These are phyloP conservation scores for Cataglyphis altisquamis DNA, from an alignment of 2,888 invertebrate genomes.

Conservation along the genomic window DNA sequence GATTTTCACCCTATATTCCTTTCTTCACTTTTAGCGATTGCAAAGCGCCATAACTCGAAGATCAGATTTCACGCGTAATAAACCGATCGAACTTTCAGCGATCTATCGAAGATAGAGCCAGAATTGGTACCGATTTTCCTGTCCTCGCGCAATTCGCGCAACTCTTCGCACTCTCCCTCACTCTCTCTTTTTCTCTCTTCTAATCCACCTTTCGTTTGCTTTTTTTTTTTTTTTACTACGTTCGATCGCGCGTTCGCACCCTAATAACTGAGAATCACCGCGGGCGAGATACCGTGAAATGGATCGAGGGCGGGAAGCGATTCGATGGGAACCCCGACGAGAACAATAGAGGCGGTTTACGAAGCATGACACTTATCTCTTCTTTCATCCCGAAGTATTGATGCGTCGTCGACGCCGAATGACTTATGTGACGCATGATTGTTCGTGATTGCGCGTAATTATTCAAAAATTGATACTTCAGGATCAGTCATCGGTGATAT, in stretches of 20 bases:
- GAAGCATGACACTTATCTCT: conserved; percentile 37
- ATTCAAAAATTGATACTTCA: conserved; percentile 37
- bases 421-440: background rate
- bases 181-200: background rate
- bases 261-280: conserved; percentile 57
- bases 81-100: conserved; percentile 4
- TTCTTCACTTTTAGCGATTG: background rate
- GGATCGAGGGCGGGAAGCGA: conserved; percentile 24
- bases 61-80: background rate
- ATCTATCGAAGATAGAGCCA: background rate
- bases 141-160: background rate
- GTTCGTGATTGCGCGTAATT: conserved; percentile 44
- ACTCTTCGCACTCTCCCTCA: background rate
- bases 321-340: conserved; percentile 19
- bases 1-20: background rate
- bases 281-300: conserved; percentile 60
- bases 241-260: conserved; percentile 49
- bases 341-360: conserved; percentile 49
- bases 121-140: background rate
- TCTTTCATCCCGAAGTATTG: conserved; percentile 18
- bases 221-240: conserved; percentile 48
- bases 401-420: background rate
- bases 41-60: background rate
- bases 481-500: background rate
- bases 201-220: conserved; percentile 11